phyloP scores from a whole-genome alignment of 2,797 vertebrate species.

The Hylomyscus alleni region DNA sequence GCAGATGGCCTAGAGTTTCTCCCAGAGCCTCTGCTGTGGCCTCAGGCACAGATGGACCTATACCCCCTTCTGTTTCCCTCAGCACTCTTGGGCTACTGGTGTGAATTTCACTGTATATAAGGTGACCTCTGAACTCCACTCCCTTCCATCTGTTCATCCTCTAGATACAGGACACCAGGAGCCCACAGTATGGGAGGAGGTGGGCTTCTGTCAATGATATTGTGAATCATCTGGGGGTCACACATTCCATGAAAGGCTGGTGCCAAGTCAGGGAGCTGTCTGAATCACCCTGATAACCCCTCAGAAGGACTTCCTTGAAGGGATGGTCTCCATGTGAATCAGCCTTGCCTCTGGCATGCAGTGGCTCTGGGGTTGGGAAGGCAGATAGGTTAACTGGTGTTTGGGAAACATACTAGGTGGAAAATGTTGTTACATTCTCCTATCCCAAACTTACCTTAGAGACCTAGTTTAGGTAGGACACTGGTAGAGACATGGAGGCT shows the following conservation, averaged over 20 bases:
- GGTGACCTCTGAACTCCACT: neutral
- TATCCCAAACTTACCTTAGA: slow-evolving; percentile 39
- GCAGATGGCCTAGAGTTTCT: neutral
- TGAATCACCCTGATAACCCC: neutral
- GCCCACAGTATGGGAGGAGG: neutral
- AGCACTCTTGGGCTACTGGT: neutral
- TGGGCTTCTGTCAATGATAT: neutral
- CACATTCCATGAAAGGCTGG: neutral
- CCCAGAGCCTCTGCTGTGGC: neutral
- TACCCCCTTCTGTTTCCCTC: neutral
- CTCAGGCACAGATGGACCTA: neutral
- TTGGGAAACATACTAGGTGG: neutral
- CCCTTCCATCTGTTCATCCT: neutral
- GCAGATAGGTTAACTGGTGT: neutral
- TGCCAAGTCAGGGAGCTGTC: neutral
- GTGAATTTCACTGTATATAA: neutral
- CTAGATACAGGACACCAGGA: neutral
- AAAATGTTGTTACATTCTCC: neutral
- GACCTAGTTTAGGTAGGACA: slow-evolving; percentile 8
- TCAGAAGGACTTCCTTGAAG: neutral
- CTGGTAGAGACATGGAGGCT: neutral
- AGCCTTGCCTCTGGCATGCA: neutral
- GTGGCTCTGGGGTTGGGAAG: neutral
- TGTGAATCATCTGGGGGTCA: neutral
- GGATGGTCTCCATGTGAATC: neutral